These are phyloP conservation scores for Thalassarche chlororhynchos DNA, from an alignment of 2,113 vertebrate genomes.

Conservation along the genomic window DNA sequence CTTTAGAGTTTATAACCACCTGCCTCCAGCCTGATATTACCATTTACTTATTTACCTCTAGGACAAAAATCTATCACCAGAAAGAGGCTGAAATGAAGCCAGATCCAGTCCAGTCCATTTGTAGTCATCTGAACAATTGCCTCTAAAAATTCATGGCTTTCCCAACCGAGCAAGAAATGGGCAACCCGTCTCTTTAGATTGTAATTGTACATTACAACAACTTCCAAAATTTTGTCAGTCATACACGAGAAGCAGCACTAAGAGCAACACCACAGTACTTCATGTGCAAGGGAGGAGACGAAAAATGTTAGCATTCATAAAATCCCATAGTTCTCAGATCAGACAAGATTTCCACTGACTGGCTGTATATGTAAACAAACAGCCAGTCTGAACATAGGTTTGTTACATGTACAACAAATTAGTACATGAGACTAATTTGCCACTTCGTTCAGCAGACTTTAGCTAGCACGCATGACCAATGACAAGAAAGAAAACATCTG, in stretches of 20 bases:
- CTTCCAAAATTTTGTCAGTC: not conserved
- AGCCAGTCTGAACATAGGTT: not conserved
- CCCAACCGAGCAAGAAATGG: not conserved
- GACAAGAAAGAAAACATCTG: not conserved
- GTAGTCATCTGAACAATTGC: constrained; percentile 1
- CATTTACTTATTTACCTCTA: constrained; percentile 8
- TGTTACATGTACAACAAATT: not conserved
- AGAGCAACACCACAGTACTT: not conserved
- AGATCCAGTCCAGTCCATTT: constrained; percentile 5
- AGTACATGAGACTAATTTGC: not conserved
- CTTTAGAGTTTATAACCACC: not conserved
- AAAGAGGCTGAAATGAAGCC: not conserved
- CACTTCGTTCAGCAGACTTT: not conserved
- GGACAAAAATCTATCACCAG: not conserved
- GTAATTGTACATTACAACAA: not conserved
- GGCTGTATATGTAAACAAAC: not conserved
- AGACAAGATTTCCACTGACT: not conserved
- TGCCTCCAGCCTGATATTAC: not conserved
- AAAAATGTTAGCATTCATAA: not conserved
- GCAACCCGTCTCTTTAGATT: not conserved
- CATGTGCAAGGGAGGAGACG: not conserved
- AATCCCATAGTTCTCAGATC: not conserved
- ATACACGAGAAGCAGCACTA: not conserved
- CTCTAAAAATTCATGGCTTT: not conserved
- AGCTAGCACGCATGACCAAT: not conserved